Evolutionary conservation across 2,797 vertebrate species (phyloP).

Genomic region (Syncerus caffer): DNA sequence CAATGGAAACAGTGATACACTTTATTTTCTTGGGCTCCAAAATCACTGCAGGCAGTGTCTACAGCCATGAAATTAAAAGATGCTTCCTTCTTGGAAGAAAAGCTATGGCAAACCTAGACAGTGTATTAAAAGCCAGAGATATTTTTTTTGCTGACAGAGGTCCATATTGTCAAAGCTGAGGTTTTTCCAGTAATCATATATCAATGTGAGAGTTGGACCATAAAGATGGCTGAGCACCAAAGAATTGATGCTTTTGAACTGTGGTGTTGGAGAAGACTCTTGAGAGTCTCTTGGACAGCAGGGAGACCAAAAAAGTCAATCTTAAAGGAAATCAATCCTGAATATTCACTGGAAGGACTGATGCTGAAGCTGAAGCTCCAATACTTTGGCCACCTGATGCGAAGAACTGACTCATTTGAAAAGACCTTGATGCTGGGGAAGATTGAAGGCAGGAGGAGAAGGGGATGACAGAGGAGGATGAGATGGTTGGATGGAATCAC

Average conservation of each 20-base stretch:
- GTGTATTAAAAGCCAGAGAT: background rate
- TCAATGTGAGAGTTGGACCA: background rate
- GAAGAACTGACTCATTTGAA: background rate
- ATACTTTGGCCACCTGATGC: background rate
- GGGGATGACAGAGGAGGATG: background rate
- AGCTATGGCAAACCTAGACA: background rate
- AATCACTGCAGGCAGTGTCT: background rate
- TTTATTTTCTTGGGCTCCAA: background rate
- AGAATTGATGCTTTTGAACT: background rate
- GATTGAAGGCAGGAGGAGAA: background rate
- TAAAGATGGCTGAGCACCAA: background rate
- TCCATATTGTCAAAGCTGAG: background rate
- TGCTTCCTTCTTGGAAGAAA: background rate
- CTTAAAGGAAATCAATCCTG: background rate
- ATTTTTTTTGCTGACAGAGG: background rate
- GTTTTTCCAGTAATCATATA: background rate
- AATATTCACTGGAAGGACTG: background rate
- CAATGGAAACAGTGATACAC: background rate
- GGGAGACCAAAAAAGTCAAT: background rate
- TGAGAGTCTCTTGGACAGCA: background rate
- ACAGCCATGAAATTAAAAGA: background rate
- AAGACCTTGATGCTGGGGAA: background rate
- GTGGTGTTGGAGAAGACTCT: background rate
- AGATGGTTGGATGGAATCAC: background rate
- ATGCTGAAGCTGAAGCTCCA: background rate